Percentiles rank a stretch among this genome's conserved stretches.
Evolutionary conservation across 2,888 invertebrate species (phyloP).

Genomic region (Drosophila affinis): DNA sequence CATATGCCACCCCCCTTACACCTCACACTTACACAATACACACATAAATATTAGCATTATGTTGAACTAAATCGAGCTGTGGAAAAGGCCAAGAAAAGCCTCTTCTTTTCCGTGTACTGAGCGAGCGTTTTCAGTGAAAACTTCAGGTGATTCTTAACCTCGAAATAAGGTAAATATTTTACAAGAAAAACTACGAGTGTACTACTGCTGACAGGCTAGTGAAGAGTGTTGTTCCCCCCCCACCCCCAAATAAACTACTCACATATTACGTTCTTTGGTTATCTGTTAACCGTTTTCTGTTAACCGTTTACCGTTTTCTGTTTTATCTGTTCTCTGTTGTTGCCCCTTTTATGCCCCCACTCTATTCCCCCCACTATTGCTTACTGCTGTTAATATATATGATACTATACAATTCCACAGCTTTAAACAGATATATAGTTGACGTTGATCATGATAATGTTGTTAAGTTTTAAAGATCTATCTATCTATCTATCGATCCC

Average conservation of each 20-base stretch:
- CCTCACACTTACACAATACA: constrained; percentile 22
- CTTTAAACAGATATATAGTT: constrained; percentile 39
- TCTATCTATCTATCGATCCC: no score
- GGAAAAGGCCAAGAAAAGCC: constrained; percentile 28
- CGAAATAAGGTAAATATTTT: constrained; percentile 72
- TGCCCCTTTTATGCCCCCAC: constrained; percentile 19
- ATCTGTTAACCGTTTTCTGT: constrained; percentile 35
- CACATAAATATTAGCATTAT: constrained; percentile 57
- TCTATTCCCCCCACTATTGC: constrained; percentile 47
- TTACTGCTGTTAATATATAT: constrained; percentile 55
- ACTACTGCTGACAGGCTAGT: constrained; percentile 68
- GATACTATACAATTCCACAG: constrained; percentile 7
- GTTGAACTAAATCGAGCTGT: constrained; percentile 49
- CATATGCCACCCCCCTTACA: constrained; percentile 36
- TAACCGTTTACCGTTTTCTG: constrained; percentile 29
- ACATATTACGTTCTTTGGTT: constrained; percentile 52
- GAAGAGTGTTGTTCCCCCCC: constrained; percentile 34
- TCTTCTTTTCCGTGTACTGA: constrained; percentile 53
- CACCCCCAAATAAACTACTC: constrained; percentile 16
- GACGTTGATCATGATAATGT: constrained; percentile 75
- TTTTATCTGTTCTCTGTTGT: constrained; percentile 71
- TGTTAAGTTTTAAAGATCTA: constrained; percentile 59
- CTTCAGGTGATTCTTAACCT: constrained; percentile 67
- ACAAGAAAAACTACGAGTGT: constrained; percentile 34
- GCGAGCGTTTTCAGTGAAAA: constrained; percentile 77